phyloP scores from a whole-genome alignment of 2,888 invertebrate species.

The Patella caerulea region DNA sequence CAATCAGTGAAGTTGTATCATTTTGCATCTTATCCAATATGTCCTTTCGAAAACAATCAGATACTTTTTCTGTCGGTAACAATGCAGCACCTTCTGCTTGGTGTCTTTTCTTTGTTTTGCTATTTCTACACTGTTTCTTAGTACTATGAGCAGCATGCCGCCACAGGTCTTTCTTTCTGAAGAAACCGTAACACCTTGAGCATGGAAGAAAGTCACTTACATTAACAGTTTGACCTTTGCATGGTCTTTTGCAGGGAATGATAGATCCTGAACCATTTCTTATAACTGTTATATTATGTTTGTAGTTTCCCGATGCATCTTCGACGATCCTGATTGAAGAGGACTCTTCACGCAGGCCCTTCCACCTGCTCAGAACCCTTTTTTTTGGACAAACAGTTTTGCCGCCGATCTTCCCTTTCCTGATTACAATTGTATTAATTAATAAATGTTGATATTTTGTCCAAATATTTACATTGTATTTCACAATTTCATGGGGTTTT shows the following conservation, averaged over 20 bases:
- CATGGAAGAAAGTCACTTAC: neutral
- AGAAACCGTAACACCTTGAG: neutral
- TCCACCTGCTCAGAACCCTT: too few species aligned
- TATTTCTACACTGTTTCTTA: neutral
- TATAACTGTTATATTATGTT: slow-evolving; percentile 7
- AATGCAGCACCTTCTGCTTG: neutral
- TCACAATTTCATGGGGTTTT: too few species aligned
- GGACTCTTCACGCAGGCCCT: too few species aligned
- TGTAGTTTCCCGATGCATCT: neutral
- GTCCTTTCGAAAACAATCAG: neutral
- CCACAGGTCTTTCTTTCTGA: slow-evolving; percentile 6
- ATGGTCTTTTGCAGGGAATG: neutral
- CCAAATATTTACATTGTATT: too few species aligned
- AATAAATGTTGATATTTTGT: too few species aligned
- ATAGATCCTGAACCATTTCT: neutral
- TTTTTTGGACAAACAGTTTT: too few species aligned
- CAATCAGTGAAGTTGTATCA: neutral
- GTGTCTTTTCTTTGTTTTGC: neutral
- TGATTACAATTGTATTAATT: too few species aligned
- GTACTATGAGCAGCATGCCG: slow-evolving; percentile 2
- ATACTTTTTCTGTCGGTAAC: slow-evolving; percentile 1
- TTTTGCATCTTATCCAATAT: neutral
- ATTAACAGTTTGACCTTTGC: slow-evolving; percentile 6
- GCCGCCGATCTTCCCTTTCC: too few species aligned
- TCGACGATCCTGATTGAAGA: too few species aligned